phyloP scores from a whole-genome alignment of 2,797 vertebrate genomes.

The Tarsius wallacei region DNA sequence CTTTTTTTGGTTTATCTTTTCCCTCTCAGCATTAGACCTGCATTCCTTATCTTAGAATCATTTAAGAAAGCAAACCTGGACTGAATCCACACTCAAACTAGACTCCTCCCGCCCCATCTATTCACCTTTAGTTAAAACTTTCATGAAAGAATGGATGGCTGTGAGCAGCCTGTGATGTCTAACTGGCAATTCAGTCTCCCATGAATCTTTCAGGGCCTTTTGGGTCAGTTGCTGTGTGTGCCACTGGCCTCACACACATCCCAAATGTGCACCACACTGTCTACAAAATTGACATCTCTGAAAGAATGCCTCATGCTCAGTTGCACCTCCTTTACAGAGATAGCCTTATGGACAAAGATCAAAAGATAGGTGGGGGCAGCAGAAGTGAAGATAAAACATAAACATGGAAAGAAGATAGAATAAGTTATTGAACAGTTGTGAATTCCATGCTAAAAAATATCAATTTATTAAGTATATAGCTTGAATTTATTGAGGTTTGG shows the following conservation, averaged over 20 bases:
- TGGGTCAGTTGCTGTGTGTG: neutral
- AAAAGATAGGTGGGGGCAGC: neutral
- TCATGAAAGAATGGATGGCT: neutral
- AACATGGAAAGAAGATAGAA: neutral
- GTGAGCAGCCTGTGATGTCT: neutral
- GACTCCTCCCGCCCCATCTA: fast-evolving
- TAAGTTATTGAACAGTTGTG: neutral
- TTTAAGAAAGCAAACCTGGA: neutral
- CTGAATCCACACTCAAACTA: neutral
- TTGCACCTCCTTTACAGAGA: neutral
- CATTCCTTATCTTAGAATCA: neutral
- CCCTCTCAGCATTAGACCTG: neutral
- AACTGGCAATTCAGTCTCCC: neutral
- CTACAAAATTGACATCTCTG: neutral
- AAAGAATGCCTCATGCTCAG: neutral
- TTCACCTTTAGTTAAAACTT: neutral
- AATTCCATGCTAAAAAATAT: neutral
- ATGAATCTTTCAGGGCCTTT: neutral
- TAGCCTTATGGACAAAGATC: neutral
- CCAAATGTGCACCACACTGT: neutral
- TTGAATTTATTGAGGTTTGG: neutral
- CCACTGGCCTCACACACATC: neutral
- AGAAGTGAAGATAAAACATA: neutral
- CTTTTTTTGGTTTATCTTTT: neutral
- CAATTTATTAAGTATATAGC: neutral